A percentile compares a stretch with the other conserved stretches of the same genome.
Conservation (phyloP, 2,113 vertebrate genomes). For the Mesembrinibis cayennensis region DNA sequence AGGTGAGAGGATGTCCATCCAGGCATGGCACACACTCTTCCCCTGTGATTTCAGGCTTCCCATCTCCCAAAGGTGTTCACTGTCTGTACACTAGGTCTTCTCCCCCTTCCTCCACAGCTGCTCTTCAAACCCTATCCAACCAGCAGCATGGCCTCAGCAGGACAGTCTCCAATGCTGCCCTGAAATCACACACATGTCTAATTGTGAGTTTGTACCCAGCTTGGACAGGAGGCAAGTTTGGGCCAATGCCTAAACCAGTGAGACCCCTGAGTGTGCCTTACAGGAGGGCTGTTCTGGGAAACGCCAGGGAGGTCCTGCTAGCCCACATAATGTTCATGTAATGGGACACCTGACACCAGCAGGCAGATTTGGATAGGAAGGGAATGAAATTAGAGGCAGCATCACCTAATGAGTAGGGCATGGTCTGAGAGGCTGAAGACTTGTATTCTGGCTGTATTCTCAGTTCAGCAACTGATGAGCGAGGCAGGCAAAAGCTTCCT, state of each 20-base stretch:
- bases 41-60: not conserved
- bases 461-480: not conserved
- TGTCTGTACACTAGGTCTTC: not conserved
- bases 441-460: not conserved
- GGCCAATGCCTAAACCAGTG: not conserved
- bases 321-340: not conserved
- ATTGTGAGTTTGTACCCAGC: not conserved
- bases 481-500: not conserved
- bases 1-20: not conserved
- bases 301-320: not conserved
- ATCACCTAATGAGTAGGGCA: not conserved
- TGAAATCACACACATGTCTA: not conserved
- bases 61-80: not conserved
- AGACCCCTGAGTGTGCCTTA: not conserved
- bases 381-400: not conserved
- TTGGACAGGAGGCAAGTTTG: not conserved
- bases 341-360: not conserved
- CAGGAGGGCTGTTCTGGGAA: not conserved
- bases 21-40: not conserved
- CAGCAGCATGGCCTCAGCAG: not conserved
- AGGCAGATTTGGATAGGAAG: not conserved
- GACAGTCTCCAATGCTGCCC: not conserved
- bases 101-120: not conserved
- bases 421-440: not conserved
- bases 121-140: not conserved